Percentiles rank a stretch among this genome's conserved stretches.
These are phyloP conservation scores for Solea solea DNA, from an alignment of 2,113 vertebrate genomes.

Conservation along the genomic window DNA sequence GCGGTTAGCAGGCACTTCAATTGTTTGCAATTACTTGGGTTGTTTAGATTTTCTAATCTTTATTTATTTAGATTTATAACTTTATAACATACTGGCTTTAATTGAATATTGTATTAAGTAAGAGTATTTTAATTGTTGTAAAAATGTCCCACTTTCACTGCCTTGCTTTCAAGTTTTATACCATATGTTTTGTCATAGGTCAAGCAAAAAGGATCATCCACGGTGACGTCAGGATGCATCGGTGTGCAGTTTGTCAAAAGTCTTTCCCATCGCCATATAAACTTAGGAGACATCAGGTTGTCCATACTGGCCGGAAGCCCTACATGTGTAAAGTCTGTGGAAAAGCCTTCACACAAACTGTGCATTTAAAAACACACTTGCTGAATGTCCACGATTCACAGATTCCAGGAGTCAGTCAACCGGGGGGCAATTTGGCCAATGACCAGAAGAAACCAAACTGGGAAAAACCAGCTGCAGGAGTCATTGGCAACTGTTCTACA, in stretches of 20 bases:
- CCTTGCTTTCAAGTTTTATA: background rate
- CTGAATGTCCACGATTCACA: constrained; percentile 11
- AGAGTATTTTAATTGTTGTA: background rate
- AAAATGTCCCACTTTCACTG: background rate
- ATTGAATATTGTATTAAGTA: background rate
- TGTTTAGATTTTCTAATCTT: no score
- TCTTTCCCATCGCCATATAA: constrained; percentile 42
- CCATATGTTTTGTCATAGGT: background rate
- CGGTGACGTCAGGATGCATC: constrained; percentile 37
- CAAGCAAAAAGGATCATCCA: background rate
- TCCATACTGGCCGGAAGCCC: constrained; percentile 56
- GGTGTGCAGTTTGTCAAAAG: constrained; percentile 69
- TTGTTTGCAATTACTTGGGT: no score
- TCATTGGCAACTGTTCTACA: background rate
- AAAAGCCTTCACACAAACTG: constrained; percentile 49
- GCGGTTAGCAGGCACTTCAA: no score
- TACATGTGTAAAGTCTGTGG: constrained; percentile 46
- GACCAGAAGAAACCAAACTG: background rate
- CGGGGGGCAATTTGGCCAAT: background rate
- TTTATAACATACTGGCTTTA: background rate
- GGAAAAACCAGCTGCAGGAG: background rate
- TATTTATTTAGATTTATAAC: no score
- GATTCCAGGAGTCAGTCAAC: background rate
- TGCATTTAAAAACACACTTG: constrained; percentile 49
- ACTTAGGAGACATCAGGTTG: constrained; percentile 50